A percentile compares a stretch with the other conserved stretches of the same genome.
These are phyloP conservation scores for Caenorhabditis panamensis DNA, from an alignment of 2,888 invertebrate genomes.

Conservation along the genomic window DNA sequence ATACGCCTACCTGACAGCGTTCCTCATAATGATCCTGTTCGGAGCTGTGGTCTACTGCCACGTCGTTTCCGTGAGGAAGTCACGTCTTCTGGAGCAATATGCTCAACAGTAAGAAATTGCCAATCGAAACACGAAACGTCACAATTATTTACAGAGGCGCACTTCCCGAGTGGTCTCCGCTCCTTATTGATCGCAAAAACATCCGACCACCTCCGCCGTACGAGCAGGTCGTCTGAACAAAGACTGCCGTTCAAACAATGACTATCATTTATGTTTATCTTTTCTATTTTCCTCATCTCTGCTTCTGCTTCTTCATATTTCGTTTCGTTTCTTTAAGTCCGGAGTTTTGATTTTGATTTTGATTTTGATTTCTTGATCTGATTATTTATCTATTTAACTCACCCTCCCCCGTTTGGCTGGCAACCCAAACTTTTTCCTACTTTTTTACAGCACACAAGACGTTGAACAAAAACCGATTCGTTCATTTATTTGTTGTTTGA, in stretches of 20 bases:
- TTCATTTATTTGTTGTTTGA: neutral
- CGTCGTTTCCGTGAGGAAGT: slow-evolving; percentile 25
- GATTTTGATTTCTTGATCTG: too few relatives aligned
- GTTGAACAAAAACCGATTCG: neutral
- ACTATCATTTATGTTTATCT: slow-evolving; percentile 29
- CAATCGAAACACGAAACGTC: slow-evolving; percentile 1
- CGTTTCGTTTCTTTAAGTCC: neutral
- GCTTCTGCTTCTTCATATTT: neutral
- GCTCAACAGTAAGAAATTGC: slow-evolving; percentile 38
- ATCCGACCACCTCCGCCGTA: slow-evolving; percentile 63
- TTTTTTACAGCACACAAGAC: too few relatives aligned
- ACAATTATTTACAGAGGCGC: slow-evolving; percentile 48
- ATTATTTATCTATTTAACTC: too few relatives aligned
- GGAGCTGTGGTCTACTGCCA: slow-evolving; percentile 44
- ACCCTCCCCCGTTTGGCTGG: too few relatives aligned
- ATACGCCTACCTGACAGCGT: slow-evolving; percentile 50
- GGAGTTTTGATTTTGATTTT: neutral
- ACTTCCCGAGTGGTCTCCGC: slow-evolving; percentile 63
- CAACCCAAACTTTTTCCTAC: too few relatives aligned
- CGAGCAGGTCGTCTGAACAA: slow-evolving; percentile 62
- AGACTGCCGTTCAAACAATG: slow-evolving; percentile 26
- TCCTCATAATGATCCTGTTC: slow-evolving; percentile 32
- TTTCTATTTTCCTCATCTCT: neutral
- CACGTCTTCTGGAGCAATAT: slow-evolving; percentile 39
- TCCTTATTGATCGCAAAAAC: slow-evolving; percentile 51